phyloP scores from a whole-genome alignment of 2,797 vertebrate genomes.

The Aulostomus chinensis region DNA sequence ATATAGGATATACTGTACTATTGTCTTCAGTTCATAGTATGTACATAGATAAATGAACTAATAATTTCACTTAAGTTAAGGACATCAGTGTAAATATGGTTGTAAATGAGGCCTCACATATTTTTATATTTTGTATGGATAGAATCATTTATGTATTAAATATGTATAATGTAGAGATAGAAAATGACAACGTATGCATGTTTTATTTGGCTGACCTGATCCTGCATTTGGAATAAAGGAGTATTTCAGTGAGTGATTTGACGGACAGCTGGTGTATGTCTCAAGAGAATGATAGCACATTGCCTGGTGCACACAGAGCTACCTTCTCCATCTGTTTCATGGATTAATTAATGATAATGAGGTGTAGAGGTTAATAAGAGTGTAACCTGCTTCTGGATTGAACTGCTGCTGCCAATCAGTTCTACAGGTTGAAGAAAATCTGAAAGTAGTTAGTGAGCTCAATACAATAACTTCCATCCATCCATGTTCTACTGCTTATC shows the following conservation, averaged over 20 bases:
- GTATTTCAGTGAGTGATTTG: slow-evolving; percentile 71
- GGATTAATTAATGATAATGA: slow-evolving; percentile 60
- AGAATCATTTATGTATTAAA: slow-evolving; percentile 93
- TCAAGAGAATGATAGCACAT: slow-evolving; percentile 15
- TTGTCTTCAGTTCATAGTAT: slow-evolving; percentile 71
- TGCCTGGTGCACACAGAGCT: slow-evolving; percentile 16
- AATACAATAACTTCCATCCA: no score
- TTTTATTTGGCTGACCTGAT: slow-evolving; percentile 77
- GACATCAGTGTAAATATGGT: slow-evolving; percentile 93
- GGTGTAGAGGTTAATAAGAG: slow-evolving; percentile 14
- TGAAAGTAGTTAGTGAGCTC: no score
- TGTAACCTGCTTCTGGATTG: no score
- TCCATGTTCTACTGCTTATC: no score
- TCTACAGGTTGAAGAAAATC: no score
- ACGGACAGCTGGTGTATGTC: slow-evolving; percentile 51
- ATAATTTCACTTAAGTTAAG: slow-evolving; percentile 94
- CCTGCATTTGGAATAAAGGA: slow-evolving; percentile 81
- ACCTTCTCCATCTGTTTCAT: slow-evolving; percentile 60
- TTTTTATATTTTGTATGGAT: slow-evolving; percentile 99
- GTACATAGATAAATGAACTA: slow-evolving; percentile 81
- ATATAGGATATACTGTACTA: slow-evolving; percentile 56
- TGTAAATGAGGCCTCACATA: slow-evolving; percentile 99
- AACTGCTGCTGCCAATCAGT: no score
- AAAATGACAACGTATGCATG: slow-evolving; percentile 73
- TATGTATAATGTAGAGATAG: slow-evolving; percentile 83